Conservation (phyloP, 1,140 invertebrate genomes). For the Linepithema humile region DNA sequence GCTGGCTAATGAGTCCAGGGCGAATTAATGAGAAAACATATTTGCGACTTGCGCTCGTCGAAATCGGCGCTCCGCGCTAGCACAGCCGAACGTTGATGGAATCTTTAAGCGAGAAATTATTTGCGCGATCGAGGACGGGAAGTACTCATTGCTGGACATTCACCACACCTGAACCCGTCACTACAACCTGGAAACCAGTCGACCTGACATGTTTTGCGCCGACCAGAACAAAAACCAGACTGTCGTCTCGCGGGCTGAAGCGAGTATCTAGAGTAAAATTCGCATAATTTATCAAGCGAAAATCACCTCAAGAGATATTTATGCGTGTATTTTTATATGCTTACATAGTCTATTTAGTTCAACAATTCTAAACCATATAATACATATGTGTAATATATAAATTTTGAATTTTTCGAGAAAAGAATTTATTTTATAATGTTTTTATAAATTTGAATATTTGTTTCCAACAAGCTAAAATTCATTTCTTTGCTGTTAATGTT, state of each 20-base stretch:
- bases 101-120: slow-evolving; percentile 12
- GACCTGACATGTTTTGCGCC: slow-evolving; percentile 55
- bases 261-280: background rate
- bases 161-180: slow-evolving; percentile 53
- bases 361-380: no score
- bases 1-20: background rate
- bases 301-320: background rate
- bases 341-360: background rate
- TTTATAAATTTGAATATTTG: background rate
- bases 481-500: no score
- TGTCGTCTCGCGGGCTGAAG: background rate
- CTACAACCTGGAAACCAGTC: slow-evolving; percentile 62
- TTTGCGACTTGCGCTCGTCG: background rate
- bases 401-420: no score
- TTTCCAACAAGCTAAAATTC: no score
- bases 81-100: background rate
- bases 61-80: no score
- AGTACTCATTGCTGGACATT: slow-evolving; percentile 19
- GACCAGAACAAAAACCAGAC: slow-evolving; percentile 50
- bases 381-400: no score
- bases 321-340: background rate
- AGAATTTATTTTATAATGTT: no score
- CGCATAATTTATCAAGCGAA: background rate
- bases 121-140: background rate
- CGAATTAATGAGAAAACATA: background rate